phyloP scores from a whole-genome alignment of 2,113 vertebrate species.

The Halichoerus grypus region DNA sequence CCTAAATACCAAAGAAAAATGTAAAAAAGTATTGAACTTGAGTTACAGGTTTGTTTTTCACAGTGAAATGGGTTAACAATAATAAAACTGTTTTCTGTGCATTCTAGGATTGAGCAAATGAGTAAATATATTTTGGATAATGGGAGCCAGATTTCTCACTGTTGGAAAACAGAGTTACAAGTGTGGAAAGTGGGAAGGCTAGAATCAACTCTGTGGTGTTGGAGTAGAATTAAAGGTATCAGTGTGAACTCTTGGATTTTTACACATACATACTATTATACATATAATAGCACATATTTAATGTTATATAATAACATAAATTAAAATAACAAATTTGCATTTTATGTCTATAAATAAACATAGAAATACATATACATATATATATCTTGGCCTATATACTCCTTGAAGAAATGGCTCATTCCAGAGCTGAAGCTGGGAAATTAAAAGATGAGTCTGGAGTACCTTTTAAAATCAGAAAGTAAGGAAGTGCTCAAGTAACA shows the following conservation, averaged over 20 bases:
- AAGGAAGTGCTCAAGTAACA: background rate
- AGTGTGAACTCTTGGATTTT: background rate
- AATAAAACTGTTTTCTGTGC: background rate
- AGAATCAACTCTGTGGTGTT: background rate
- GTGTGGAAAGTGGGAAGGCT: background rate
- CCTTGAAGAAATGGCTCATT: background rate
- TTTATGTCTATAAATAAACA: background rate
- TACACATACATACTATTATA: background rate
- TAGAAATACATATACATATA: background rate
- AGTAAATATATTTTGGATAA: background rate
- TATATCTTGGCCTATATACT: background rate
- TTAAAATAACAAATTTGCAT: background rate
- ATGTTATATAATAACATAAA: background rate
- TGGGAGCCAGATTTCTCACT: background rate
- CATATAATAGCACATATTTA: background rate
- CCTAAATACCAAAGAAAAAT: background rate
- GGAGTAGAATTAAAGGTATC: background rate
- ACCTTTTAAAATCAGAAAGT: background rate
- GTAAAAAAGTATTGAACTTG: background rate
- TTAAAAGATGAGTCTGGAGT: background rate
- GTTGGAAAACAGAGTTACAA: background rate
- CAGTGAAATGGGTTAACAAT: background rate
- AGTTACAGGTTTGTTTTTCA: background rate
- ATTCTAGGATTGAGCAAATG: background rate
- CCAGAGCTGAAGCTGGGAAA: background rate